Base-by-base conservation (phyloP, 2,888 invertebrate genomes). In the Odontothrips loti region DNA sequence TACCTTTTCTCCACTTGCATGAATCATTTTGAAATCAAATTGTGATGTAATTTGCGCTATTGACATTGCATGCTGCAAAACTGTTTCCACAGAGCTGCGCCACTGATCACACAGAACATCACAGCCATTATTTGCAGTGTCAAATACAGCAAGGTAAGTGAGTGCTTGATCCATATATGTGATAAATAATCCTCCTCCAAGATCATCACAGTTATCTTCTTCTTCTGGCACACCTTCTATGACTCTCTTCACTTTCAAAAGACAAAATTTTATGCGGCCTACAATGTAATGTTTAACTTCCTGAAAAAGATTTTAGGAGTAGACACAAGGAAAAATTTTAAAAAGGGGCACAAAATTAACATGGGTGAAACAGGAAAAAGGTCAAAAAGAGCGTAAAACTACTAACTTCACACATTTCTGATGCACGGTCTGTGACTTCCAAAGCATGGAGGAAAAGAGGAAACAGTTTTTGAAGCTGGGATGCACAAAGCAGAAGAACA, bases 1-100 rank as follows among this genome's bases (percentile, higher is more conserved):
- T 11, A 23, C 68, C 68, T 75, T 75, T 75, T 75, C 68, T 27
- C 68, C 68, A 75, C 68, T 75, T 11, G 68, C 68, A 23, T 75
- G 68, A 10, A 75, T 75, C 68, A 75, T 75, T 27, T 75, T 75
- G 27, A 75, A 27, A 12, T 75, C 68, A 27, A 27, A 27, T 27
- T 23, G 68, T 11, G 68, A 75, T 23, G 68, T 27, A 27, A 75
- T 75, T 27, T 75, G 68, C 12, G 68, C 68, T 1, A 75, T 75
- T 0, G 68, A 23, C 68, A 75, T 75, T 11, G 68, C 68, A 9
- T 75, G 68, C 12, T 75, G 68, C 10, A 75, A 27, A 12, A 75
- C 23, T 27, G 68, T 10, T 75, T 75, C 68, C 12, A 75, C 68
- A 27, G 68, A 75, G 12, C 23, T 27, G 1, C 27, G 23, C 68